These are phyloP conservation scores for Parambassis ranga DNA, from an alignment of 2,797 vertebrate genomes.

Conservation along the genomic window DNA sequence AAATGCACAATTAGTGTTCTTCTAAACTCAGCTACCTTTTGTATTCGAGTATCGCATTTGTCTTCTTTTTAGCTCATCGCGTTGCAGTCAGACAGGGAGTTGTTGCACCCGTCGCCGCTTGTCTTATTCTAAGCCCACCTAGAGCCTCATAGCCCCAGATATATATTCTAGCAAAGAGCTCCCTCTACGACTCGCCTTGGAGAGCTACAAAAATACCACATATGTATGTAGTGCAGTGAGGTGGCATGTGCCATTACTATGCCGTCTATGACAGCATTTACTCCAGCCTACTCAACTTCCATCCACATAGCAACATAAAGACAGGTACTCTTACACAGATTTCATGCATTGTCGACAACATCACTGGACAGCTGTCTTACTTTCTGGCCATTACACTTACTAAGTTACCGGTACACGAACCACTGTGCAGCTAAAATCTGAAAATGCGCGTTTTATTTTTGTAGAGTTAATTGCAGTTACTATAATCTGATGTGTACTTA, in stretches of 20 bases:
- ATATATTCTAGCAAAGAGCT: slow-evolving; percentile 80
- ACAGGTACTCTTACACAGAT: no score
- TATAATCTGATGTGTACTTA: no score
- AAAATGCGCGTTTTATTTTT: no score
- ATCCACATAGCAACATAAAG: not conserved
- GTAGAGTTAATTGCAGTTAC: no score
- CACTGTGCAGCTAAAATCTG: no score
- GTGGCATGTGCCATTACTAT: slow-evolving; percentile 22
- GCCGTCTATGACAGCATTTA: slow-evolving; percentile 16
- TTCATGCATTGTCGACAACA: no score
- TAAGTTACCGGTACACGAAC: no score
- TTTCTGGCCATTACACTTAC: no score
- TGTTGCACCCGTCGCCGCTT: slow-evolving; percentile 58
- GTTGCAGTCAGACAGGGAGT: slow-evolving; percentile 7
- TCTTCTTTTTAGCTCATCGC: not conserved
- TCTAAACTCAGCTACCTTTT: not conserved
- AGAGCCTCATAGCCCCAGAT: slow-evolving; percentile 68
- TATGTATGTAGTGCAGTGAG: slow-evolving; percentile 19
- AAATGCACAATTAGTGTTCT: not conserved
- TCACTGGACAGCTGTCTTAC: no score
- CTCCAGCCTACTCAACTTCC: not conserved
- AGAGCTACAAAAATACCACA: slow-evolving; percentile 80
- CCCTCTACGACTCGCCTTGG: slow-evolving; percentile 85
- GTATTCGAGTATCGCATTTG: not conserved
- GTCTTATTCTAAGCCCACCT: slow-evolving; percentile 69